Conservation (phyloP, 2,888 invertebrate species). For the Chrysopilus asiliformis region DNA sequence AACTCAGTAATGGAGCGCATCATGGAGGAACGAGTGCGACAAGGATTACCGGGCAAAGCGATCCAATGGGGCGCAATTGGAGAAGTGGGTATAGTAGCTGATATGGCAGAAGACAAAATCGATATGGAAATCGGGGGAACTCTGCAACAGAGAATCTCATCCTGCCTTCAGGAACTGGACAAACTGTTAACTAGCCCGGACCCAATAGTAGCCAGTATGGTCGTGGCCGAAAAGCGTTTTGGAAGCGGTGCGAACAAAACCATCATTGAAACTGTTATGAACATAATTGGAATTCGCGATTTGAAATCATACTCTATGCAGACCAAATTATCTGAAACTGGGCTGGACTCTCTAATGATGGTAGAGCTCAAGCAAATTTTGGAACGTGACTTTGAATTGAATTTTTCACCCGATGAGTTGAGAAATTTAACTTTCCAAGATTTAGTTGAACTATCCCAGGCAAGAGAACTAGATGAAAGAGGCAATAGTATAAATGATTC, state of each 20-base stretch:
- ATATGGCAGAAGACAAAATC: conserved; percentile 55
- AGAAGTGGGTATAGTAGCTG: conserved; percentile 71
- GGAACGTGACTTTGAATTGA: conserved; percentile 83
- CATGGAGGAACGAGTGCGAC: conserved; percentile 54
- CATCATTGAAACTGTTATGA: conserved; percentile 58
- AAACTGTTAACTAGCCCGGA: conserved; percentile 55
- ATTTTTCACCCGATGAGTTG: conserved; percentile 74
- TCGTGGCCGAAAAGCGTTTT: conserved; percentile 69
- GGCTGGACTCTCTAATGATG: conserved; percentile 95
- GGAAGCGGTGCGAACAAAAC: conserved; percentile 47
- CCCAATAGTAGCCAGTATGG: conserved; percentile 65
- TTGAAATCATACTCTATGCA: conserved; percentile 55
- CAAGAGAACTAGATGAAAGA: conserved; percentile 21
- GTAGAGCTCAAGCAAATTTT: conserved; percentile 89
- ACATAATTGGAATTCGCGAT: conserved; percentile 53
- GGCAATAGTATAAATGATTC: conserved; percentile 25
- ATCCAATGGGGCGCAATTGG: conserved; percentile 91
- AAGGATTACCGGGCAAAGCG: conserved; percentile 65
- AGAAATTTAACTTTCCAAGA: conserved; percentile 57
- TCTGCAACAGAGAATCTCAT: conserved; percentile 70
- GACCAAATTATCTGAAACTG: conserved; percentile 72
- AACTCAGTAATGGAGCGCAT: conserved; percentile 85
- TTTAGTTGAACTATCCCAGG: conserved; percentile 28
- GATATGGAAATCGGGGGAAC: conserved; percentile 55
- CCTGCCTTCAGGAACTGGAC: conserved; percentile 63